These are phyloP conservation scores for Fissipunctia ypsillon DNA, from an alignment of 2,888 invertebrate species.

Conservation along the genomic window DNA sequence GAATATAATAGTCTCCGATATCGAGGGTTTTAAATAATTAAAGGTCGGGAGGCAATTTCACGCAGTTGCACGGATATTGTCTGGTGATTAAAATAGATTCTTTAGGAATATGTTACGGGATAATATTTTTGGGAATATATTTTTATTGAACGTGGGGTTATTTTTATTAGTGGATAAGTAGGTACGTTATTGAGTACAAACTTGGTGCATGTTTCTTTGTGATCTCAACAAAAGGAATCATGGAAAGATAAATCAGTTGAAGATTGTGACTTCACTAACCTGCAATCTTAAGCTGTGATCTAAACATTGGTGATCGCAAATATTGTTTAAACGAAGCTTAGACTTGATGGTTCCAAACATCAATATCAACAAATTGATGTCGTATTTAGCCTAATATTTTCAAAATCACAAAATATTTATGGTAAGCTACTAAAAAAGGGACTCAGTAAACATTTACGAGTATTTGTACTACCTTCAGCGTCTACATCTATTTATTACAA, in stretches of 20 bases:
- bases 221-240: not conserved
- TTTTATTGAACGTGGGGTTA: not conserved
- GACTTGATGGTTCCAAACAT: not conserved
- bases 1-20: slow-evolving; percentile 51
- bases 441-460: slow-evolving; percentile 40
- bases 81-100: slow-evolving; percentile 47
- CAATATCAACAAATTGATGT: not conserved
- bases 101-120: slow-evolving; percentile 8
- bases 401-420: slow-evolving; percentile 21
- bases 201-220: not conserved
- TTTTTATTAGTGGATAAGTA: not conserved
- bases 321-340: not conserved
- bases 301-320: not conserved
- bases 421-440: slow-evolving; percentile 16
- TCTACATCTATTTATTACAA: slow-evolving; percentile 53
- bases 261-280: not conserved
- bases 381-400: not conserved
- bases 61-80: slow-evolving; percentile 32
- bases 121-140: slow-evolving; percentile 5
- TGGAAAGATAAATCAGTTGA: not conserved
- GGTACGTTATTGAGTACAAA: not conserved
- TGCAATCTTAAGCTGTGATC: not conserved
- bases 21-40: slow-evolving; percentile 60
- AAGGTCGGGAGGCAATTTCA: slow-evolving; percentile 49
- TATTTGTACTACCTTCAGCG: slow-evolving; percentile 30